Evolutionary conservation across 2,113 vertebrate genomes (phyloP).

Genomic region (Hylia prasina): DNA sequence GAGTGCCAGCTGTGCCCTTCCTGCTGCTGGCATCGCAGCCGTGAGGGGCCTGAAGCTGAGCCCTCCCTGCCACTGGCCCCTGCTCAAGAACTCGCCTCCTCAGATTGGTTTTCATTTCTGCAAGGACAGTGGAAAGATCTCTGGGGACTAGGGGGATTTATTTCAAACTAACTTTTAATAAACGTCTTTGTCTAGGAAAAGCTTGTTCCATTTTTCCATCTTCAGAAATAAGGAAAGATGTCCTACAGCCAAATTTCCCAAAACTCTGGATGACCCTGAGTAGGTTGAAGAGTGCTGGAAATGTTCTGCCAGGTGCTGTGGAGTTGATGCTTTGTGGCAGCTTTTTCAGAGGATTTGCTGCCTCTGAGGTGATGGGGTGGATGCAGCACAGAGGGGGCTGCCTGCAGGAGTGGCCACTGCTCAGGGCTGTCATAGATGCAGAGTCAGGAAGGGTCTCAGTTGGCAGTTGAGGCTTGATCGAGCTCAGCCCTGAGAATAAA

Average conservation of each 20-base stretch:
- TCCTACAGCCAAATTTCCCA: background rate
- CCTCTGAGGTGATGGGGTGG: background rate
- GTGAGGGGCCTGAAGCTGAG: constrained; percentile 55
- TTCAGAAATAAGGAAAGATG: background rate
- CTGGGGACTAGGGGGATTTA: background rate
- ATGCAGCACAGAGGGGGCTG: background rate
- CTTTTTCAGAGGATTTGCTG: background rate
- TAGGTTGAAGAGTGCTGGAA: background rate
- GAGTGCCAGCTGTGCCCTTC: constrained; percentile 54
- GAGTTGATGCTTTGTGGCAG: background rate
- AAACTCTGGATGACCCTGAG: background rate
- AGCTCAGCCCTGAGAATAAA: background rate
- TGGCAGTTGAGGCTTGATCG: background rate
- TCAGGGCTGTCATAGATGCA: background rate
- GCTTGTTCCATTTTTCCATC: background rate
- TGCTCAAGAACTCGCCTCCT: background rate
- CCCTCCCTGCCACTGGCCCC: accelerated
- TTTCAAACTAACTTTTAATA: background rate
- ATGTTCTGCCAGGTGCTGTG: background rate
- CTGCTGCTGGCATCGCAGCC: background rate
- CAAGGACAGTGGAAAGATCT: background rate
- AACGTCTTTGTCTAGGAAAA: background rate
- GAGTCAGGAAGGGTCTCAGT: background rate
- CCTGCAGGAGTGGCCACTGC: background rate
- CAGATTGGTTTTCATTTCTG: background rate